Conservation (phyloP, 2,113 vertebrate species). For the Myrmecobius fasciatus region DNA sequence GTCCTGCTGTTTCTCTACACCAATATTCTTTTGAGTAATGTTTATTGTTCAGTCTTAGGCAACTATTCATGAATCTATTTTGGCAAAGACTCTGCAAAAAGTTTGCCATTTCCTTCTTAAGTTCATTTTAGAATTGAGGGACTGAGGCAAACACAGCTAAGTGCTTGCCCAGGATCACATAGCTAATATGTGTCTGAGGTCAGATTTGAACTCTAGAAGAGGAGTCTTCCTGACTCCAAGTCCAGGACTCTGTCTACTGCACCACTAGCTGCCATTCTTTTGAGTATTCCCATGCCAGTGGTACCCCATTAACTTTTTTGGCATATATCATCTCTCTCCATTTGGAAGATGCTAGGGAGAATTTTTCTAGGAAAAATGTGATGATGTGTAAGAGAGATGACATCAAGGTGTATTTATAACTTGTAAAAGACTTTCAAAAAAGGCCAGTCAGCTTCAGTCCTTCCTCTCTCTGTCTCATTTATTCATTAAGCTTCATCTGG, state of each 20-base stretch:
- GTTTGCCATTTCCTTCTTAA: background rate
- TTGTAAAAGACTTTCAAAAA: background rate
- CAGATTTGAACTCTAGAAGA: background rate
- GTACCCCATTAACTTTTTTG: background rate
- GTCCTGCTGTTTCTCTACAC: background rate
- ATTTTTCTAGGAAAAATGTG: background rate
- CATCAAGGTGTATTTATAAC: background rate
- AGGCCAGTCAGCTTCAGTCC: background rate
- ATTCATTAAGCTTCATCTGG: background rate
- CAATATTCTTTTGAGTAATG: background rate
- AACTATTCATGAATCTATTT: background rate
- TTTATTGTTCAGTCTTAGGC: background rate
- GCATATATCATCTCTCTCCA: background rate
- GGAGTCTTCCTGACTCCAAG: background rate
- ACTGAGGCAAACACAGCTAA: background rate
- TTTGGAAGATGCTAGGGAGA: background rate
- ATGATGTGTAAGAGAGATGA: background rate
- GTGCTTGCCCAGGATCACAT: background rate
- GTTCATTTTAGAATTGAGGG: background rate
- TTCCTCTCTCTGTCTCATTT: background rate
- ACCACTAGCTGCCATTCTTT: background rate
- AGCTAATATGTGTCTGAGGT: background rate
- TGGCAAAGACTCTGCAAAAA: background rate
- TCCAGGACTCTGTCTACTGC: background rate
- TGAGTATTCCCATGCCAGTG: background rate